phyloP scores from a whole-genome alignment of 2,888 invertebrate species.

The Cerceris ruficornis region DNA sequence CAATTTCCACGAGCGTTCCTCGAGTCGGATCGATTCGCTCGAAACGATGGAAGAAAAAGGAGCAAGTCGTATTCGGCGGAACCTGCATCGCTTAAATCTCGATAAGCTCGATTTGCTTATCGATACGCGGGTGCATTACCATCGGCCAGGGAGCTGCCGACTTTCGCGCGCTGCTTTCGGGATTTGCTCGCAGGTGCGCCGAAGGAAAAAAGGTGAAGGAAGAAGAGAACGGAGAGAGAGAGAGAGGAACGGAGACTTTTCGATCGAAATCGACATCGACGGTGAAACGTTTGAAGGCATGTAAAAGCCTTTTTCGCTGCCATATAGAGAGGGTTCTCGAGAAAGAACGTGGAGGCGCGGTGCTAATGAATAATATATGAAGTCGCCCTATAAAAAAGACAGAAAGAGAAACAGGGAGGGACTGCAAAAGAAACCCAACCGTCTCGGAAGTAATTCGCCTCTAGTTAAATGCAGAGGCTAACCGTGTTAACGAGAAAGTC shows the following conservation, averaged over 20 bases:
- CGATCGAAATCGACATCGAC: constrained; percentile 6
- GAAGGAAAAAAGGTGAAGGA: not conserved
- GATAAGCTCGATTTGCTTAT: constrained; percentile 36
- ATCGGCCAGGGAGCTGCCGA: constrained; percentile 5
- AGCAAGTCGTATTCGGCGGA: no score
- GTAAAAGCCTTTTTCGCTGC: constrained; percentile 4
- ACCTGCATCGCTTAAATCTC: constrained; percentile 14
- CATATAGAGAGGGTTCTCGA: constrained; percentile 11
- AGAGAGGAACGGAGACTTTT: not conserved
- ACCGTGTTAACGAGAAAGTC: not conserved
- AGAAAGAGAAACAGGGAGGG: constrained; percentile 12
- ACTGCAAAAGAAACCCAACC: constrained; percentile 1
- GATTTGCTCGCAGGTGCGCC: constrained; percentile 4
- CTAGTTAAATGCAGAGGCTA: constrained; percentile 3
- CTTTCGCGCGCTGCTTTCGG: not conserved
- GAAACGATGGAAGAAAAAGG: no score
- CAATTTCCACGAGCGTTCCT: no score
- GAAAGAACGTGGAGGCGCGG: constrained; percentile 18
- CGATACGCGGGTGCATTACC: constrained; percentile 21
- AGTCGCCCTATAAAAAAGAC: constrained; percentile 13
- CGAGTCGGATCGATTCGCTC: no score
- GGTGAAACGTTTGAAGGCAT: not conserved
- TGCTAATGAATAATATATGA: constrained; percentile 46
- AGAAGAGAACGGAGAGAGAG: not conserved
- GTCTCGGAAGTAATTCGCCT: constrained; percentile 23